Evolutionary conservation across 2,797 vertebrate species (phyloP).

Genomic region (Melanotaenia maccullochi): DNA sequence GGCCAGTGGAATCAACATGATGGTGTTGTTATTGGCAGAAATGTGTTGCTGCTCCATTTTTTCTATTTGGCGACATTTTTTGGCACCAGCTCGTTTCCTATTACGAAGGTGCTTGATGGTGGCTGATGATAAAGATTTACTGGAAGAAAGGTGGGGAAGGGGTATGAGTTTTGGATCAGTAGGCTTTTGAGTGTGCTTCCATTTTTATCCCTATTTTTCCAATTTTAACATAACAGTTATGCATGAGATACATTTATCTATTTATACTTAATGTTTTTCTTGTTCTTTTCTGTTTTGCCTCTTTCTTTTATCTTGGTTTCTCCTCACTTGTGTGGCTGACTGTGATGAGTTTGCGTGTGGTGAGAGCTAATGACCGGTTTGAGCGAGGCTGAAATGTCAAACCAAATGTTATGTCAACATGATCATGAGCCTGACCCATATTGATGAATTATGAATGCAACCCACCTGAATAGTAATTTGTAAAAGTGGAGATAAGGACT

Average conservation of each 20-base stretch:
- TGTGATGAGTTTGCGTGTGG: constrained; percentile 79
- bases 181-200: constrained; percentile 13
- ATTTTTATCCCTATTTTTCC: background rate
- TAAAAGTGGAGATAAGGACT: constrained; percentile 27
- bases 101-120: constrained; percentile 50
- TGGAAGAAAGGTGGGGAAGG: constrained; percentile 40
- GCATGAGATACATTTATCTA: constrained; percentile 29
- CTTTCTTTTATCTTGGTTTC: constrained; percentile 1
- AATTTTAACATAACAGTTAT: background rate
- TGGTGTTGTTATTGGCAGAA: constrained; percentile 76
- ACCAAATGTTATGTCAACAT: constrained; percentile 88
- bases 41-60: constrained; percentile 59
- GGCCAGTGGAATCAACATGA: constrained; percentile 71
- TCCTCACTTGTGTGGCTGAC: constrained; percentile 45
- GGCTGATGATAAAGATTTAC: constrained; percentile 60
- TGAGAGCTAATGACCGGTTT: constrained; percentile 80
- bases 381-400: constrained; percentile 84
- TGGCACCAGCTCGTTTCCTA: constrained; percentile 63
- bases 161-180: constrained; percentile 30
- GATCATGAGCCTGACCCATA: constrained; percentile 75
- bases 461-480: constrained; percentile 73
- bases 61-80: constrained; percentile 46
- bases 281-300: background rate
- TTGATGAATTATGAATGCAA: constrained; percentile 82
- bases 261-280: background rate